Conservation (phyloP, 2,113 vertebrate species). For the Pelecanus crispus region DNA sequence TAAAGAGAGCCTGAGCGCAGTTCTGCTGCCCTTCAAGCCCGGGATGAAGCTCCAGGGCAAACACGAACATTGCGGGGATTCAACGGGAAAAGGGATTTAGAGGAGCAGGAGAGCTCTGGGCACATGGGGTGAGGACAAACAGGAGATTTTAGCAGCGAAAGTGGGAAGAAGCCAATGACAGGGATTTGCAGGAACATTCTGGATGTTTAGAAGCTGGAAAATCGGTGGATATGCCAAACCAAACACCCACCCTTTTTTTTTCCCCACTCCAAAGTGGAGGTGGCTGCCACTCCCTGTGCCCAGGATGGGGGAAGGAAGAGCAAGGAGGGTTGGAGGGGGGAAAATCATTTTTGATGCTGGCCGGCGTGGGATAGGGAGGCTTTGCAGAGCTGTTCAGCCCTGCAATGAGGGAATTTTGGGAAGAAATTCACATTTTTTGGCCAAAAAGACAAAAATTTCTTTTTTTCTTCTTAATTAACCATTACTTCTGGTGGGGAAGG, state of each 20-base stretch:
- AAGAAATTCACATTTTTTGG: not conserved
- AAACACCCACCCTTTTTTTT: not conserved
- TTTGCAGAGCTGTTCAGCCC: not conserved
- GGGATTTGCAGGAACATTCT: not conserved
- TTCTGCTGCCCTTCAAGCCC: not conserved
- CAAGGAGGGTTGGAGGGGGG: not conserved
- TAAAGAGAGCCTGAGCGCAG: not conserved
- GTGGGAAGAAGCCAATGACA: not conserved
- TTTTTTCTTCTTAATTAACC: not conserved
- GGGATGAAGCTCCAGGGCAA: not conserved
- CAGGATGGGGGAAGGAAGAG: not conserved
- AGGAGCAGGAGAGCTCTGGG: not conserved
- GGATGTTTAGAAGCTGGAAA: not conserved
- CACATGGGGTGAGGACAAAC: not conserved
- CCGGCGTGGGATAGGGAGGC: not conserved
- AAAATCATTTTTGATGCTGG: not conserved
- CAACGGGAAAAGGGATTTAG: not conserved
- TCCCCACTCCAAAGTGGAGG: not conserved
- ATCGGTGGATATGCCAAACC: not conserved
- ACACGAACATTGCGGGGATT: not conserved
- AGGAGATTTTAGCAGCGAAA: not conserved
- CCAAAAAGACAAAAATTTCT: accelerated
- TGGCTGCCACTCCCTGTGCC: not conserved
- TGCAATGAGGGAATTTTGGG: accelerated
- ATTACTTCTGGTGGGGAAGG: not conserved